Evolutionary conservation across 1,140 invertebrate species (phyloP).

Genomic region (Spodoptera litura): DNA sequence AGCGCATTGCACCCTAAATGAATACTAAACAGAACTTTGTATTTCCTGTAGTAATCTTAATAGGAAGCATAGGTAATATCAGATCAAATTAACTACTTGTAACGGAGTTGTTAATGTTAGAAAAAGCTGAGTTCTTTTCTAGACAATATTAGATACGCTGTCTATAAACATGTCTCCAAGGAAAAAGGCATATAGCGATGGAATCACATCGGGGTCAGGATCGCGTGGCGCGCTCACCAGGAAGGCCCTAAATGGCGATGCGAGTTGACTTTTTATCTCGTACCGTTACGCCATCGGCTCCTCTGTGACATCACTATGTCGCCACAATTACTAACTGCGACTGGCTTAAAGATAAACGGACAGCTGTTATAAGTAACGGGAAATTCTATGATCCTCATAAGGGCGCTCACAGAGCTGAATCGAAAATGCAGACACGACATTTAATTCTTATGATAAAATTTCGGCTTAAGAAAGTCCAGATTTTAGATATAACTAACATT

Average conservation of each 20-base stretch:
- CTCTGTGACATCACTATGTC: conserved; percentile 51
- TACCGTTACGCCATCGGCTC: conserved; percentile 55
- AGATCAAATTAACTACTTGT: background rate
- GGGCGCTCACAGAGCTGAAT: background rate
- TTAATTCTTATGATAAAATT: too few species aligned
- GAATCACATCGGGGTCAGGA: conserved; percentile 50
- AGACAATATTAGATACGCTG: background rate
- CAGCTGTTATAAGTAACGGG: conserved; percentile 28
- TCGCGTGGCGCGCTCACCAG: conserved; percentile 50
- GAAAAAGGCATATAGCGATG: conserved; percentile 4
- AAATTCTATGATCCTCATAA: background rate
- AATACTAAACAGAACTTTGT: background rate
- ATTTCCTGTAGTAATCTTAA: too few species aligned
- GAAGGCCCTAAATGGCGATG: conserved; percentile 62
- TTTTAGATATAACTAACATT: background rate
- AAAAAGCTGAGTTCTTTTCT: background rate
- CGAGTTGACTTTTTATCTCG: conserved; percentile 58
- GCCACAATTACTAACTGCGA: conserved; percentile 38
- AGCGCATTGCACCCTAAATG: background rate
- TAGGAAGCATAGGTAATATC: background rate
- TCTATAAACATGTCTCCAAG: background rate
- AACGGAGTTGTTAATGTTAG: background rate
- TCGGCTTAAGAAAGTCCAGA: too few species aligned
- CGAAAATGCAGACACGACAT: too few species aligned
- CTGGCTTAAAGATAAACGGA: conserved; percentile 22